Evolutionary conservation across 2,113 vertebrate species (phyloP).

Genomic region (Ifrita kowaldi): DNA sequence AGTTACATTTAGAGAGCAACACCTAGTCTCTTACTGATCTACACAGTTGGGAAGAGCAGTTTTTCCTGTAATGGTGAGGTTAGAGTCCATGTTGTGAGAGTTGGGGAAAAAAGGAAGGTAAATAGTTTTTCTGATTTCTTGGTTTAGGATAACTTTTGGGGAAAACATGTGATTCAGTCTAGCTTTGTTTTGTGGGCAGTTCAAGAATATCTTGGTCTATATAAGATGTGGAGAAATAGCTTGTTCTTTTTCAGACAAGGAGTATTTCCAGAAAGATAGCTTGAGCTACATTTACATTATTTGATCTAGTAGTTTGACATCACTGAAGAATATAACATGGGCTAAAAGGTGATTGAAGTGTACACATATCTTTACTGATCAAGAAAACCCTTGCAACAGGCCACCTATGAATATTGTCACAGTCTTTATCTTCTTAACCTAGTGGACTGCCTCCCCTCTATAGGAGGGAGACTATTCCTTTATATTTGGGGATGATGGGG

Average conservation of each 20-base stretch:
- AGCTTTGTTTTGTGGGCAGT: not conserved
- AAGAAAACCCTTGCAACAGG: not conserved
- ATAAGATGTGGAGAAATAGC: not conserved
- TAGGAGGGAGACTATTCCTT: slow-evolving; percentile 16
- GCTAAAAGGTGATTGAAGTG: not conserved
- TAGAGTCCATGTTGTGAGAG: not conserved
- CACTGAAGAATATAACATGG: not conserved
- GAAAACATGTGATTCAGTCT: not conserved
- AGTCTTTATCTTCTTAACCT: not conserved
- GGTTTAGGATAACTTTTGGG: not conserved
- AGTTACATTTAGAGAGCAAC: not conserved
- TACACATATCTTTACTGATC: not conserved
- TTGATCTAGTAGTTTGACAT: not conserved
- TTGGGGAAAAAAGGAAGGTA: not conserved
- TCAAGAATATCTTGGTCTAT: not conserved
- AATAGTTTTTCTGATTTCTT: not conserved
- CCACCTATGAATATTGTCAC: not conserved
- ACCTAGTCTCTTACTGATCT: not conserved
- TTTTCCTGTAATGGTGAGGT: not conserved
- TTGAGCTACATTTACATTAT: not conserved
- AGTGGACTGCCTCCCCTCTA: not conserved
- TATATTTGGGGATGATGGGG: not conserved
- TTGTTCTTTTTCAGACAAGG: not conserved
- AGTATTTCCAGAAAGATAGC: not conserved
- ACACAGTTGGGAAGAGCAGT: not conserved